Base-by-base conservation (phyloP, 2,113 vertebrate species). In the Xiphophorus hellerii region DNA sequence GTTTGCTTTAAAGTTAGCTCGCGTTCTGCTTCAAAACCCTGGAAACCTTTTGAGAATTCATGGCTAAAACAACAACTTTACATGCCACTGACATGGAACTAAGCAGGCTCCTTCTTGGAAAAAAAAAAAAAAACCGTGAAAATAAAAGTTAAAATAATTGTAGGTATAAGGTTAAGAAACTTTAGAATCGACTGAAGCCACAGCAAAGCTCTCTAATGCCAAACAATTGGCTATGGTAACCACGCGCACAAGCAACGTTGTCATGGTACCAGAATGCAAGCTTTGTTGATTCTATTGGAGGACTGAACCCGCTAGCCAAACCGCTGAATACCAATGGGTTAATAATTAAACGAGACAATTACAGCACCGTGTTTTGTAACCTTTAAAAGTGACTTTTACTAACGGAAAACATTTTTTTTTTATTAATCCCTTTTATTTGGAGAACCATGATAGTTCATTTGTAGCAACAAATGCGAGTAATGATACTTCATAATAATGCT, bases 241-340 rank as follows among this genome's bases (percentile, higher is more conserved):
- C 22, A 62, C 42, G 51, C 83, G 78, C 90, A 89, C 85, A 71
- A 69, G 74, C 69, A 27, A 48, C n/a, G 76, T 93, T 92, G 81
- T 71, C 87, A 74, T 80, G 70, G 92, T 60, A 88, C 93, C 17
- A 60, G 77, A 89, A 93, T 62, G 91, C 88, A 84, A 76, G 83
- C 77, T 8, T 62, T 28, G 14, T 8, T 27, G 87, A 93, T 90
- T 60, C 89, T 87, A 72, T 92, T 67, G 90, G 65, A 83, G 69
- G 35, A 48, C 31, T 51, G 76, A 91, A 80, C 79, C 84, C 9
- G 4, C 3, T 7, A 63, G 27, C 27, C 13, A 33, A 11, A 37
- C 10, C 5, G 10, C 51, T 15, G 71, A 67, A 83, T 68, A 81
- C 76, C 71, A 7, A 15, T 64, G 69, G 71, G 86, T 91, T 90